Conservation (phyloP, 2,113 vertebrate species). For the Gulo gulo region DNA sequence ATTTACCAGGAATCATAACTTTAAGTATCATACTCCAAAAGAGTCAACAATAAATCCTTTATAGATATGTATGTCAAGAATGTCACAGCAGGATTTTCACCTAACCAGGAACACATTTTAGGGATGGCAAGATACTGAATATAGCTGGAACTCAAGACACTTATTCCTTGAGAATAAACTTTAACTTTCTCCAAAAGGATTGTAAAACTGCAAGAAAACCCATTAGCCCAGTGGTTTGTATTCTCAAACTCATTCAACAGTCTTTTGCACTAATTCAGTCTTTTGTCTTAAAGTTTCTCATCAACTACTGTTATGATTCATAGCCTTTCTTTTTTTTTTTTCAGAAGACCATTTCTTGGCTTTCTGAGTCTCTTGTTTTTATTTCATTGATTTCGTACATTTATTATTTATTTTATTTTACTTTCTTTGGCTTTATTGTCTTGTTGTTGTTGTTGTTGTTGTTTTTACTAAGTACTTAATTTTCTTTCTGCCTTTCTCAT, state of each 20-base stretch:
- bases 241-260: not conserved
- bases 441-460: not conserved
- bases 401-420: conserved; percentile 4
- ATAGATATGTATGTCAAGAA: not conserved
- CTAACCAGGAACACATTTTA: not conserved
- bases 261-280: not conserved
- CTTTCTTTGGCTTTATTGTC: not conserved
- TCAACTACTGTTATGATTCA: not conserved
- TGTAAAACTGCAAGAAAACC: not conserved
- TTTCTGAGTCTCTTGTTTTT: not conserved
- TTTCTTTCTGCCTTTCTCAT: conserved; percentile 1
- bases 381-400: conserved; percentile 2
- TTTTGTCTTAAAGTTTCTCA: not conserved
- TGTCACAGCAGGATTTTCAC: not conserved
- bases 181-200: not conserved
- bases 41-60: not conserved
- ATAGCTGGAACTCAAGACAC: not conserved
- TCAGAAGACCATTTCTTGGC: not conserved
- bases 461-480: not conserved
- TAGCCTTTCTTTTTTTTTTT: not conserved
- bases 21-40: not conserved
- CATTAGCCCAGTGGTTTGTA: not conserved
- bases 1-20: not conserved
- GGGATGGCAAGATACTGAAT: not conserved
- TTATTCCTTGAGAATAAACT: not conserved